A percentile compares a stretch with the other conserved stretches of the same genome.
phyloP scores from a whole-genome alignment of 2,888 invertebrate species.

The Xylocampa areola region DNA sequence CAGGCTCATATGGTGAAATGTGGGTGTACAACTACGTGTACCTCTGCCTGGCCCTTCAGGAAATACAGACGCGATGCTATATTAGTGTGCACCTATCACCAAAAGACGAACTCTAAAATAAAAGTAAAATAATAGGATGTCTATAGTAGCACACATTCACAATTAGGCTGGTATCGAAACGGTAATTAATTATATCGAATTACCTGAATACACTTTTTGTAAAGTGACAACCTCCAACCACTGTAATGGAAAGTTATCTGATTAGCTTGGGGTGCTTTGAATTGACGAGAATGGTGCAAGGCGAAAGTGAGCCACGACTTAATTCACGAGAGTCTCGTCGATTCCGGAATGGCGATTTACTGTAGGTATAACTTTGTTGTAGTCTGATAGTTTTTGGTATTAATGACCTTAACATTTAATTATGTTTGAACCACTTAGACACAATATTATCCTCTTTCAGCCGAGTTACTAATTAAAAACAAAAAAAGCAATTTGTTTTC shows the following conservation, averaged over 20 bases:
- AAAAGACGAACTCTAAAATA: no score
- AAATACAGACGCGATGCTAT: no score
- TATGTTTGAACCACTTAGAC: no score
- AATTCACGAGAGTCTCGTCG: conserved; percentile 3
- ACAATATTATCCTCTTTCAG: no score
- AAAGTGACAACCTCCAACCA: conserved; percentile 2
- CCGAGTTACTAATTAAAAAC: not conserved
- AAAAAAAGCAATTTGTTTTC: not conserved
- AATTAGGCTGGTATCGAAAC: not conserved
- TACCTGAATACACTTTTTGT: conserved; percentile 5
- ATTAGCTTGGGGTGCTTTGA: conserved; percentile 23
- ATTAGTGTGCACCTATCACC: no score
- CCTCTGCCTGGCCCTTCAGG: no score
- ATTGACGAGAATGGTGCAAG: conserved; percentile 4
- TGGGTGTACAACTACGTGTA: no score
- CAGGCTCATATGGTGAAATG: no score
- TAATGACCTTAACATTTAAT: no score
- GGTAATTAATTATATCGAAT: not conserved
- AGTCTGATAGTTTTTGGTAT: not conserved
- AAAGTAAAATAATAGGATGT: no score
- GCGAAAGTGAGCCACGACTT: conserved; percentile 16
- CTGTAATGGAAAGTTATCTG: conserved; percentile 13
- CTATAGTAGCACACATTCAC: not conserved
- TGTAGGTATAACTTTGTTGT: not conserved
- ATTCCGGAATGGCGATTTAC: conserved; percentile 16